These are phyloP conservation scores for Zonitis immaculata DNA, from an alignment of 2,888 invertebrate genomes.

Conservation along the genomic window DNA sequence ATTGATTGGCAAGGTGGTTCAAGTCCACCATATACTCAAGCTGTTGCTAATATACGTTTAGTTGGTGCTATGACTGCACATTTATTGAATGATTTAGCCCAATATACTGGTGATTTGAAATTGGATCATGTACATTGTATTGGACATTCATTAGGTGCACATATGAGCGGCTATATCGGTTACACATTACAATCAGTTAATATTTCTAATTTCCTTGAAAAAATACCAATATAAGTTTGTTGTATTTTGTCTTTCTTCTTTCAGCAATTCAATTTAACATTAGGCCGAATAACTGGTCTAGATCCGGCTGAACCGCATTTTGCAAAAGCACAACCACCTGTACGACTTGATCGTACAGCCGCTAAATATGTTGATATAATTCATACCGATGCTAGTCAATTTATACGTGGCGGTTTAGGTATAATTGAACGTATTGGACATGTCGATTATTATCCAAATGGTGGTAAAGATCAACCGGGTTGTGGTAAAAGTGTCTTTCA, in stretches of 20 bases:
- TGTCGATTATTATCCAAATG: constrained; percentile 90
- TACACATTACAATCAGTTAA: constrained; percentile 62
- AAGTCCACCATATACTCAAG: constrained; percentile 84
- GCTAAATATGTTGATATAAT: constrained; percentile 87
- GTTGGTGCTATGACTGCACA: constrained; percentile 81
- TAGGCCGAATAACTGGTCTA: constrained; percentile 79
- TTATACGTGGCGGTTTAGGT: constrained; percentile 74
- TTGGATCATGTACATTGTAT: constrained; percentile 73
- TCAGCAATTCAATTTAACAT: constrained; percentile 60
- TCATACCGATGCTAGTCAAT: constrained; percentile 79
- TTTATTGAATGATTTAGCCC: constrained; percentile 52
- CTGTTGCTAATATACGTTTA: constrained; percentile 84
- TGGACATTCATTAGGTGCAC: constrained; percentile 83
- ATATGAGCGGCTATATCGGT: constrained; percentile 81
- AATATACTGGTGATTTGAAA: constrained; percentile 46
- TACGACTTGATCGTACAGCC: constrained; percentile 80
- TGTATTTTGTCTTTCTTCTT: too few species aligned
- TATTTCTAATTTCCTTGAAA: too few species aligned
- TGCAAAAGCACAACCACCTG: constrained; percentile 70
- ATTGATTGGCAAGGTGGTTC: constrained; percentile 86
- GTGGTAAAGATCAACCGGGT: constrained; percentile 76
- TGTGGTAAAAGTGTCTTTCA: constrained; percentile 57
- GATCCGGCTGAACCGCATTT: constrained; percentile 94
- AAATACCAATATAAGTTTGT: too few species aligned
- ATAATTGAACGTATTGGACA: constrained; percentile 79